These are phyloP conservation scores for Acanthornis magna DNA, from an alignment of 2,797 vertebrate genomes.

Conservation along the genomic window DNA sequence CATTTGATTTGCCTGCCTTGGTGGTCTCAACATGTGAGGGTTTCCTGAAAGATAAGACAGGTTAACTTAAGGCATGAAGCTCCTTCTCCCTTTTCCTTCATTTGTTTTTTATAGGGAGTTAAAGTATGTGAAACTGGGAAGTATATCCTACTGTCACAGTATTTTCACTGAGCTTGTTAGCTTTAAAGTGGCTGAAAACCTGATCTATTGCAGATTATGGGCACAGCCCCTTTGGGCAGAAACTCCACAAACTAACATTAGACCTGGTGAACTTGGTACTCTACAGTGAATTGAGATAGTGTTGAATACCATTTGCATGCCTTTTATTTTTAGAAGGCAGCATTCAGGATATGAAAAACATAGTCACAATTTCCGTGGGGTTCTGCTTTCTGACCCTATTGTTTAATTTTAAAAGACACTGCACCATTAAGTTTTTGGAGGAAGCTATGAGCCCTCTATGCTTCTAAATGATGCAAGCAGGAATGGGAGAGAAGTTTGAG, in stretches of 20 bases:
- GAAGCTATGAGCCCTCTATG: neutral
- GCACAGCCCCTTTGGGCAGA: neutral
- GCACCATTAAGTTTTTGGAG: neutral
- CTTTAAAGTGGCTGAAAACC: neutral
- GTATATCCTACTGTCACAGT: neutral
- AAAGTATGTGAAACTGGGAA: neutral
- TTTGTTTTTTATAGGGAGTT: neutral
- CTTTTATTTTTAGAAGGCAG: slow-evolving; percentile 30
- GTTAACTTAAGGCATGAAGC: neutral
- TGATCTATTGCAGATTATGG: neutral
- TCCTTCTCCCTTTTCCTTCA: neutral
- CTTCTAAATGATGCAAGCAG: neutral
- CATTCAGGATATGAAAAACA: neutral
- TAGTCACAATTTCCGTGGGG: neutral
- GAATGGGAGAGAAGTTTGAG: neutral
- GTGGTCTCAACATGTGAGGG: neutral
- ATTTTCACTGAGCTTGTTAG: neutral
- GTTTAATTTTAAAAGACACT: neutral
- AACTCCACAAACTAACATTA: neutral
- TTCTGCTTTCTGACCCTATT: neutral
- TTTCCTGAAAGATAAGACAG: neutral
- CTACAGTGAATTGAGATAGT: neutral
- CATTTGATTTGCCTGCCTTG: neutral
- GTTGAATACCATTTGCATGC: neutral
- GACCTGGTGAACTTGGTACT: neutral